phyloP scores from a whole-genome alignment of 2,113 vertebrate species.

The Malurus melanocephalus region DNA sequence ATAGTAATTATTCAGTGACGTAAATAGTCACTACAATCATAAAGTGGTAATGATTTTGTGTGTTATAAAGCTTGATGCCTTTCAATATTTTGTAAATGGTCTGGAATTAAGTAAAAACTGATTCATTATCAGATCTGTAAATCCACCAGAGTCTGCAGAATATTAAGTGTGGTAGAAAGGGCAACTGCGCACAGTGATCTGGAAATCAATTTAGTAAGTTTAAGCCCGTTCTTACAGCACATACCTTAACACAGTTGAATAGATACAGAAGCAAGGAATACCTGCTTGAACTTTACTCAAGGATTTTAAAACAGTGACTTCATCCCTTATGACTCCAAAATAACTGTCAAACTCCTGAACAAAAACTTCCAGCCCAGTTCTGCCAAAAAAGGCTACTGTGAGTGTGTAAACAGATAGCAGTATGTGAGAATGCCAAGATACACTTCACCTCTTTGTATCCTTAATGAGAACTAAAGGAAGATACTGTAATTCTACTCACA shows the following conservation, averaged over 20 bases:
- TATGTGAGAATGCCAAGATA: background rate
- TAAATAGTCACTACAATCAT: background rate
- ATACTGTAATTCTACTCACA: background rate
- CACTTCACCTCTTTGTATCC: background rate
- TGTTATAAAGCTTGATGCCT: background rate
- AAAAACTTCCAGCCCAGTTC: background rate
- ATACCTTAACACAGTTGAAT: background rate
- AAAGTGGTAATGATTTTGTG: background rate
- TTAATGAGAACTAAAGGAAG: background rate
- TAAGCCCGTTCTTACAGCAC: background rate
- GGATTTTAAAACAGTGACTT: background rate
- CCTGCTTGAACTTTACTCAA: background rate
- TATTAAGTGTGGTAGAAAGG: background rate
- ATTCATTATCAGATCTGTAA: background rate
- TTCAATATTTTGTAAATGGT: background rate
- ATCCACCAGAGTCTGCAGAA: background rate
- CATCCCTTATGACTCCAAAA: background rate
- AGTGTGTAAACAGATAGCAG: background rate
- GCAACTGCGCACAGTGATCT: background rate
- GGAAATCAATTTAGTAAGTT: background rate
- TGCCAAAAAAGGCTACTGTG: background rate
- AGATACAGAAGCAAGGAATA: background rate
- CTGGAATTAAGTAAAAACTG: background rate
- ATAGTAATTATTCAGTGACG: background rate
- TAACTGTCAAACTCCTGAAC: background rate